These are phyloP conservation scores for Microctenopoma steveboyesi DNA, from an alignment of 2,797 vertebrate genomes.

Conservation along the genomic window DNA sequence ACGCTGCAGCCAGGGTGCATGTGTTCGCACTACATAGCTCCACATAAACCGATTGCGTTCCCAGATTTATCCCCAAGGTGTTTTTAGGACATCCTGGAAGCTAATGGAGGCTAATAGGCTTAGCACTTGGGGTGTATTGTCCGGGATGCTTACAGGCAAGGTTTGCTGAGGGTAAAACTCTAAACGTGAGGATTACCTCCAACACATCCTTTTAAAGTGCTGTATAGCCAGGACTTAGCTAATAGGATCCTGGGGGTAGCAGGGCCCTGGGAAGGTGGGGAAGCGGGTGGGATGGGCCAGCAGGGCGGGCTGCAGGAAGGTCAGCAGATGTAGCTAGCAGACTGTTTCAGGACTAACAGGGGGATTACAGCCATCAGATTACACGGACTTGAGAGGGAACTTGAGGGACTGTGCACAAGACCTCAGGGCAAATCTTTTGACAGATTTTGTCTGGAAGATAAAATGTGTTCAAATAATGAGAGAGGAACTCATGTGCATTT, in stretches of 20 bases:
- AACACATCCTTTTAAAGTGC: conserved; percentile 97
- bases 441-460: conserved; percentile 46
- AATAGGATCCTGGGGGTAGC: conserved; percentile 90
- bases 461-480: neutral
- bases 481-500: conserved; percentile 3
- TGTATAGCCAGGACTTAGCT: conserved; percentile 95
- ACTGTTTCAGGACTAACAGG: conserved; percentile 80
- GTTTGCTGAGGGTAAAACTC: conserved; percentile 98
- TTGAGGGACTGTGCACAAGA: conserved; percentile 66
- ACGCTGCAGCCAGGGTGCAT: conserved; percentile 43
- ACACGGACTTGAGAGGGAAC: conserved; percentile 76
- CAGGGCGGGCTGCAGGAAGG: conserved; percentile 63
- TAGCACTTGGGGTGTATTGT: conserved; percentile 91
- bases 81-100: conserved; percentile 85
- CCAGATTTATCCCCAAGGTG: conserved; percentile 85
- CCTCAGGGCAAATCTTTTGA: conserved; percentile 55
- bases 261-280: conserved; percentile 70
- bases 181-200: conserved; percentile 93
- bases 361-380: conserved; percentile 83
- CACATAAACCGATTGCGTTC: conserved; percentile 81
- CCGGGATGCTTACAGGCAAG: conserved; percentile 93
- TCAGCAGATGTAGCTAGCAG: conserved; percentile 84
- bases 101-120: conserved; percentile 95
- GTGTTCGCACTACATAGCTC: conserved; percentile 66
- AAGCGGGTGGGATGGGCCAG: conserved; percentile 65